Base-by-base conservation (phyloP, 2,888 invertebrate species). In the Tinea trinotella region DNA sequence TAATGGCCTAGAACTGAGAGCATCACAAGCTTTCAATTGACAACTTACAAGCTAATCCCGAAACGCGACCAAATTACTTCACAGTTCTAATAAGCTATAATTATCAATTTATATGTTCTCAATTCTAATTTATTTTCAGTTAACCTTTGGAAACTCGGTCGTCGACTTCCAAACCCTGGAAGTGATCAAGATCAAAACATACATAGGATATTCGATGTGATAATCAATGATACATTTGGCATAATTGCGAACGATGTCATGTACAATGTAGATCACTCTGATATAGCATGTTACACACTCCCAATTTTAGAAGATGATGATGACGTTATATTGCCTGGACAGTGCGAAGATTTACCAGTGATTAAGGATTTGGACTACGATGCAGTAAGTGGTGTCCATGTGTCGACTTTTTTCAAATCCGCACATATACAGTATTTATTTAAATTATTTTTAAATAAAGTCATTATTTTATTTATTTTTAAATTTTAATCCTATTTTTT, bases 321-420 rank as follows among this genome's bases (percentile, higher is more conserved):
- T 12, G 62, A 71, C 0, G 62, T 85, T 1, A 57, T 82, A 1
- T 54, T 84, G 3, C 64, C 73, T 6, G 84, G 83, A 56, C 67
- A 65, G 30, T 85, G 84, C 56, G 36, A 53, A 0, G 68, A 66
- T 44, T 65, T 76, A 15, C 34, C 57, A 15, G 76, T 71, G 1
- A 68, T 74, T 1, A 61, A 65, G 24, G 63, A 73, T 48, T 78
- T 83, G 44, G 46, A 71, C 40, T 64, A 66, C 4, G 30, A 54
- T 1, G 59, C 55, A 19, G 83, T 84, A 65, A 73, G 75, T 68
- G 4, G 12, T 3, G 1, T 7, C 10, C 2, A 35, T 35, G 13
- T 24, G n/a, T n/a, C n/a, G n/a, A n/a, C n/a, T n/a, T n/a, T n/a
- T n/a, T n/a, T 13, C 17, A n/a, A 24, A 9, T 18, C 18, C 15